Conservation (phyloP, 2,888 invertebrate genomes). For the Pachymerium ferrugineum region DNA sequence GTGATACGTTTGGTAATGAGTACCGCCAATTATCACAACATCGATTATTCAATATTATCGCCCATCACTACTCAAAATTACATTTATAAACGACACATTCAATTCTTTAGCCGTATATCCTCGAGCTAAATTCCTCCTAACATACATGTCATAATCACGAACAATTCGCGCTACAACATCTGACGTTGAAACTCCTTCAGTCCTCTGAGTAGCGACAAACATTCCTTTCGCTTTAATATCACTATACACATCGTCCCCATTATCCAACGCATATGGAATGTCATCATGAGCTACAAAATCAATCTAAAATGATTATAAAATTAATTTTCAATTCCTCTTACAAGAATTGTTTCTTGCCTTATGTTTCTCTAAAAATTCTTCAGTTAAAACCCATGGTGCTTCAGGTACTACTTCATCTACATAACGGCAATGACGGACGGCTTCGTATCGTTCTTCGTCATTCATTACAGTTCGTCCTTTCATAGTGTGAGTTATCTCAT, state of each 20-base stretch:
- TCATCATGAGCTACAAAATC: constrained; percentile 99
- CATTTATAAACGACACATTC: constrained; percentile 91
- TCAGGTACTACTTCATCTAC: constrained; percentile 93
- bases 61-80: constrained; percentile 44
- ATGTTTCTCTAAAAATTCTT: constrained; percentile 80
- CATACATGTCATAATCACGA: constrained; percentile 95
- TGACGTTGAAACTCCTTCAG: constrained; percentile 96
- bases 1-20: too few relatives aligned
- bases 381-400: constrained; percentile 90
- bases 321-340: background rate
- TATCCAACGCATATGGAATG: constrained; percentile 86
- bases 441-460: constrained; percentile 90
- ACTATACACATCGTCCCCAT: constrained; percentile 76
- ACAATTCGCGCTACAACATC: constrained; percentile 97
- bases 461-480: constrained; percentile 97
- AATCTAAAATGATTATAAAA: constrained; percentile 56
- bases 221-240: constrained; percentile 86
- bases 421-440: constrained; percentile 94
- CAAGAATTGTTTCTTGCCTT: constrained; percentile 56
- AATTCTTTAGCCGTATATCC: constrained; percentile 97
- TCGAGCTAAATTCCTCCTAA: constrained; percentile 87
- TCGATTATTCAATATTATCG: too few relatives aligned
- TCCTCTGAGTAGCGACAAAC: constrained; percentile 94
- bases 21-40: too few relatives aligned
- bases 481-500: constrained; percentile 78